Conservation (phyloP, 1,140 invertebrate genomes). For the Cryptotermes secundus region DNA sequence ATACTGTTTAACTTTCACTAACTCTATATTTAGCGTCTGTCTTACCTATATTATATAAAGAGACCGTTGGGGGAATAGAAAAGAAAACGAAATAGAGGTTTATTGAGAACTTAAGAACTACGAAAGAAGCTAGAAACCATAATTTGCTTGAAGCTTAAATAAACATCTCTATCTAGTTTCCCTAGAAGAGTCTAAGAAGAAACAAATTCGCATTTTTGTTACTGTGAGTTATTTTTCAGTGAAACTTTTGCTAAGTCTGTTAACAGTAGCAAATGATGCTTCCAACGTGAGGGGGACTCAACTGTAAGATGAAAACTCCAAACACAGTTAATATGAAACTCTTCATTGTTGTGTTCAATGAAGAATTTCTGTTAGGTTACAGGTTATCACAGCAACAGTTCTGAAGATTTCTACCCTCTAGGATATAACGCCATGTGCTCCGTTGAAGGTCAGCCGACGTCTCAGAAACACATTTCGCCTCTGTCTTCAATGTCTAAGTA, state of each 20-base stretch:
- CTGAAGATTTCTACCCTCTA: too few relatives aligned
- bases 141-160: not conserved
- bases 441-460: too few relatives aligned
- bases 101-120: not conserved
- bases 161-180: not conserved
- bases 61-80: not conserved
- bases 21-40: not conserved
- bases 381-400: too few relatives aligned
- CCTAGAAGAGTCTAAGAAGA: not conserved
- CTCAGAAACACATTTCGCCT: too few relatives aligned
- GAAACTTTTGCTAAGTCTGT: not conserved
- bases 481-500: too few relatives aligned
- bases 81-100: not conserved
- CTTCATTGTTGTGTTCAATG: too few relatives aligned
- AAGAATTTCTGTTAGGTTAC: too few relatives aligned
- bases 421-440: too few relatives aligned
- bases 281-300: too few relatives aligned
- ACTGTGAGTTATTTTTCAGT: not conserved
- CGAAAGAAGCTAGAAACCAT: not conserved
- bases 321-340: too few relatives aligned
- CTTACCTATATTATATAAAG: not conserved
- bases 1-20: conserved; percentile 10
- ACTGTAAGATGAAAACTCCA: too few relatives aligned
- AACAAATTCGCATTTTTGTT: not conserved
- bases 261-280: not conserved